Base-by-base conservation (phyloP, 2,797 vertebrate species). In the Alfaro cultratus region DNA sequence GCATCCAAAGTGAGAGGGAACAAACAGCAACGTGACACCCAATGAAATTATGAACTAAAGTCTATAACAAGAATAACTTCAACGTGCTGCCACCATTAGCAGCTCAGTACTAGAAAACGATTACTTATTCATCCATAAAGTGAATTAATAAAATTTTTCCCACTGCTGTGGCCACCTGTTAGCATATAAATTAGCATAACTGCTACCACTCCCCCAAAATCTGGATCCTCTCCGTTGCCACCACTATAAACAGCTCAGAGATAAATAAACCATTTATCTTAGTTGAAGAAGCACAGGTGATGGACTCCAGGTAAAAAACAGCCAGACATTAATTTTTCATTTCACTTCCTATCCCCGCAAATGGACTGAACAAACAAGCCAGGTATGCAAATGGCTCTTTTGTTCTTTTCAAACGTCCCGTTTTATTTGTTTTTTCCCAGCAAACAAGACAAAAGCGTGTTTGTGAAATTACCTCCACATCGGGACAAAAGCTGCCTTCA, bases 321-420 rank as follows among this genome's bases (percentile, higher is more conserved):
- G 29, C 73, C 81, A 57, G 78, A 10, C 51, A 0, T 77, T 77
- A 73, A 73, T 83, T 83, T 88, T 83, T 77, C 77, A 83, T 89
- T 70, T 55, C 8, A 46, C 71, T 79, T 76, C 60, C 79, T 36
- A 80, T 67, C 79, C 49, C 75, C 79, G 47, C 76, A 84, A 73
- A 79, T 67, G 74, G 68, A 76, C 68, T 7, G 53, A 74, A 75
- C 45, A 75, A 79, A 62, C 77, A 75, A 53, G 70, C 67, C 85
- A 78, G 57, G 70, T 79, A 84, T 84, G 90, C 84, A 84, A 88
- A 90, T 87, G 8, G 62, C 18, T 36, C 80, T 77, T 87, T 85
- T 83, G 70, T 87, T 87, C 57, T 60, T 29, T 84, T 82, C 75
- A 89, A 88, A 88, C 73, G 75, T 79, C 72, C 43, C 6, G 41